Base-by-base conservation (phyloP, 1,140 invertebrate species). In the Drosophila pectinifera region DNA sequence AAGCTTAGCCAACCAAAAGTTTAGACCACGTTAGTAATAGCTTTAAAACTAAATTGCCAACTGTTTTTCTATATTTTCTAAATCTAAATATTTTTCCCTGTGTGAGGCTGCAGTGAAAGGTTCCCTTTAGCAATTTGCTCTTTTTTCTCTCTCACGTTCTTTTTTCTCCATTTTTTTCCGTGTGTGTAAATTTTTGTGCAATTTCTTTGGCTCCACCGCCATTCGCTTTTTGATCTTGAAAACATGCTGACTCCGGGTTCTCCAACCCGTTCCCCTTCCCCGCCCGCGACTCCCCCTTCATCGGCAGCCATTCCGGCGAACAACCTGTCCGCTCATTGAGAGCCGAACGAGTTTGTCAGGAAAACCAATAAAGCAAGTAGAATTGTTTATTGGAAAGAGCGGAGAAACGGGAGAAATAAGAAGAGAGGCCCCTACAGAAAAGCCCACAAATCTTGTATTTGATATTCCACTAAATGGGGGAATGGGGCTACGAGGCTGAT, bases 201-300 rank as follows among this genome's bases (percentile, higher is more conserved):
- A 78, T 85, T 84, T 85, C 77, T 74, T 85, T 41, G 22, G 61
- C 57, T 69, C 61, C 42, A 36, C 69, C 61, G 63, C 70, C 79
- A 88, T 86, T 86, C 83, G 83, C 83, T 86, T 86, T 86, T 83
- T 86, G 83, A 86, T 86, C 83, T 86, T 86, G 83, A 86, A 86
- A 86, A 81, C 62, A 73, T 39, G 68, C 73, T 77, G 80, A 42
- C 58, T 73, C 59, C 46, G 26, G 20, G 42, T 34, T 76, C 55
- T 55, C 53, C 48, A 53, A 22, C 49, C 49, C 49, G 49, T 36
- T 53, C 16, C 49, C 31, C 49, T 36, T 22, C 13, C 31, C 49
- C 14, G 18, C 49, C 8, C 39, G 8, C 38, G 8, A 10, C 36
- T 36, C 20, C 16, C 56, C 42, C 41, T 42, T 22, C 14, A 13